Conservation (phyloP, 2,113 vertebrate genomes). For the Colaptes auratus region DNA sequence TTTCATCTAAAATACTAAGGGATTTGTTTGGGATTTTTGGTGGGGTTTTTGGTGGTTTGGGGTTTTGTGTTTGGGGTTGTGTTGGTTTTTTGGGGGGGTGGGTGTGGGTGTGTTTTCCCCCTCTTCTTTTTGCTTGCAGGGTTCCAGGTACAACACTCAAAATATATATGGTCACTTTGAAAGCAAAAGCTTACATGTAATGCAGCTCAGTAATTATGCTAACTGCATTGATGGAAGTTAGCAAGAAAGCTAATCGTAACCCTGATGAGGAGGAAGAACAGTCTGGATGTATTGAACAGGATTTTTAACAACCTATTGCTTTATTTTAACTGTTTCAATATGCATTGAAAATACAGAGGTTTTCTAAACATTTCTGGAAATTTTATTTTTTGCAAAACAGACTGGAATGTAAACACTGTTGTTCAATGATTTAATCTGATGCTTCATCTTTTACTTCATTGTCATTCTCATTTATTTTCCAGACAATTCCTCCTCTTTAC, state of each 20-base stretch:
- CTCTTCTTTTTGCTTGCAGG: not conserved
- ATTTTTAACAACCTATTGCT: not conserved
- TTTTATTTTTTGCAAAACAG: not conserved
- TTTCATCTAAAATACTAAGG: conserved; percentile 1
- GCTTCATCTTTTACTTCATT: not conserved
- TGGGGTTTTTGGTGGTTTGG: too few relatives aligned
- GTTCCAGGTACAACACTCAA: conserved; percentile 15
- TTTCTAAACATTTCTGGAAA: not conserved
- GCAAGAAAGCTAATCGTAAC: conserved; percentile 48
- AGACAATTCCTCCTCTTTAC: not conserved
- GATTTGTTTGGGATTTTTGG: not conserved
- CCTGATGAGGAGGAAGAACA: not conserved
- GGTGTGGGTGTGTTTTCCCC: too few relatives aligned
- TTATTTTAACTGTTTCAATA: not conserved
- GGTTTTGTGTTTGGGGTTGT: too few relatives aligned
- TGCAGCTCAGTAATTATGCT: conserved; percentile 30
- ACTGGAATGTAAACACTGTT: not conserved
- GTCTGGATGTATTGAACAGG: not conserved
- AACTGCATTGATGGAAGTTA: conserved; percentile 21
- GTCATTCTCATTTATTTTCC: not conserved
- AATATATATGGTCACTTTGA: conserved; percentile 40
- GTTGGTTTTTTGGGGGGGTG: too few relatives aligned
- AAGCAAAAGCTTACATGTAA: conserved; percentile 31
- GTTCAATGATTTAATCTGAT: not conserved
- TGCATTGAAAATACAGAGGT: not conserved